Evolutionary conservation across 1,140 invertebrate species (phyloP), one percentile per base, ranked within the genome.

Genomic region (Drosophila melanica): DNA sequence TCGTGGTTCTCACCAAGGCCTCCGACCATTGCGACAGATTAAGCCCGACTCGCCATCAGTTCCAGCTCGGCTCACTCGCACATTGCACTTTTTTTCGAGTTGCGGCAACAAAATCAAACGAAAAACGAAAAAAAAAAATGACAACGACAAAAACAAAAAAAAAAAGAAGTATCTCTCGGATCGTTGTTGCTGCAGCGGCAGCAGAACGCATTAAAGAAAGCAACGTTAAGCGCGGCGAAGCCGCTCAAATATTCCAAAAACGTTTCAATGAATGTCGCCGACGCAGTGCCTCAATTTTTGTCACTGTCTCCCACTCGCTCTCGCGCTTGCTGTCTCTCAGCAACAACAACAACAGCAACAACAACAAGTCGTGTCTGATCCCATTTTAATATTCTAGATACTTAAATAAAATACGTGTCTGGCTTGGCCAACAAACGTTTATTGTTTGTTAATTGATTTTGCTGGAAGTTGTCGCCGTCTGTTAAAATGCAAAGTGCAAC

Each of bases 371-470:
- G 81, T 82, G 84, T 89, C 84, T 90, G 89, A 90, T 90, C 89
- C 89, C 89, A 90, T 90, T 90, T 90, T 90, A 90, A 90, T 90
- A 90, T 90, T 90, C 89, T 90, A 90, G 89, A 90, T 90, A 90
- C 89, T 90, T 89, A 81, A 90, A 89, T 90, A 89, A 89, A 90
- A 85, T 87, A 85, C 82, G 82, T 87, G 82, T 90, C 87, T 90
- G 85, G 86, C 85, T 80, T 73, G 77, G 86, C 53, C 81, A 85
- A 79, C 85, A 90, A 90, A 90, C 89, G 89, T 89, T 90, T 90
- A 90, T 90, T 90, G 89, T 90, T 89, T 90, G 84, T 89, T 90
- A 90, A 90, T 90, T 90, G 89, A 90, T 90, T 90, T 85, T 62
- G 77, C 80, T 86, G 80, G 77, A 81, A 79, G 81, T 85, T 90